Conservation (phyloP, 2,888 invertebrate genomes). For the Isotomurus palustris region DNA sequence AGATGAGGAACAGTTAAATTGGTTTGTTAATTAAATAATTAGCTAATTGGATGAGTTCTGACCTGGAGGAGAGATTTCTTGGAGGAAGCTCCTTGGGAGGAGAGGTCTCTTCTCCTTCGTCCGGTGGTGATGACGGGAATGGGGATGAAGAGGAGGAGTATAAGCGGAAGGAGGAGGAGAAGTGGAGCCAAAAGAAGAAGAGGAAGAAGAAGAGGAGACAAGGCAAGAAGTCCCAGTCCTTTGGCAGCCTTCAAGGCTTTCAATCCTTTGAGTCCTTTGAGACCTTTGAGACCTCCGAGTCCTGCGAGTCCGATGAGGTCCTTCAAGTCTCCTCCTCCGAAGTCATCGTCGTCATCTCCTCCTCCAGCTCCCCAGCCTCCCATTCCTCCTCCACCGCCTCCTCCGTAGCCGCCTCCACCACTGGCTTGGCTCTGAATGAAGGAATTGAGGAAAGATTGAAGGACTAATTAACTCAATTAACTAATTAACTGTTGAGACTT, state of each 20-base stretch:
- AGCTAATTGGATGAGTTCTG: neutral
- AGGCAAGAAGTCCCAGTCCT: slow-evolving; percentile 32
- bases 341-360: slow-evolving; percentile 34
- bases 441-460: neutral
- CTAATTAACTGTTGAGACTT: slow-evolving; percentile 7
- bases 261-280: slow-evolving; percentile 39
- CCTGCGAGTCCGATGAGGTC: slow-evolving; percentile 38
- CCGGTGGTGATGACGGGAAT: slow-evolving; percentile 33
- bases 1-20: slow-evolving; percentile 6
- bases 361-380: slow-evolving; percentile 33
- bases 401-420: slow-evolving; percentile 7
- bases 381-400: slow-evolving; percentile 2
- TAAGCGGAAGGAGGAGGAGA: slow-evolving; percentile 22
- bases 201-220: slow-evolving; percentile 27
- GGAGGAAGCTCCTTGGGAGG: neutral
- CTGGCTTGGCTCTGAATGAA: slow-evolving; percentile 13
- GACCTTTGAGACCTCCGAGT: slow-evolving; percentile 31
- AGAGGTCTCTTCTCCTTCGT: slow-evolving; percentile 19
- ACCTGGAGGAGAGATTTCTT: slow-evolving; percentile 39
- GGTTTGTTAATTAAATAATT: neutral
- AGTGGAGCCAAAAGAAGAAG: slow-evolving; percentile 24
- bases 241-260: slow-evolving; percentile 39
- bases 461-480: too few relatives aligned
- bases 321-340: slow-evolving; percentile 34
- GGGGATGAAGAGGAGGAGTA: slow-evolving; percentile 35